phyloP scores from a whole-genome alignment of 2,797 vertebrate species.

The Carcharodon carcharias region DNA sequence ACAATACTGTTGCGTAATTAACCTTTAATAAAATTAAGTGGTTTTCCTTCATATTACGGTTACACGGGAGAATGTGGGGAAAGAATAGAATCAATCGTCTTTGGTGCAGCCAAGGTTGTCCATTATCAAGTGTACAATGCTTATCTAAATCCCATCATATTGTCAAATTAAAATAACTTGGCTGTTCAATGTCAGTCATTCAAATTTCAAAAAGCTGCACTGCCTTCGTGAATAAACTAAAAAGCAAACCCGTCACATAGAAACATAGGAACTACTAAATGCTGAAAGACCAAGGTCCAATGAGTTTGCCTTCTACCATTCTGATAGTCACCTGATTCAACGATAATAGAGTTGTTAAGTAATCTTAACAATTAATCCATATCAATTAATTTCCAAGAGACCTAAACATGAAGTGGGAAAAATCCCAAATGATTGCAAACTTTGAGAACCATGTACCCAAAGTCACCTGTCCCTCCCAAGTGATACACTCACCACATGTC shows the following conservation, averaged over 20 bases:
- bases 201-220: neutral
- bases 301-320: too few species aligned
- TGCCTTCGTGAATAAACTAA: neutral
- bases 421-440: neutral
- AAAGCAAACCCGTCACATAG: neutral
- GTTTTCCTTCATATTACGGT: neutral
- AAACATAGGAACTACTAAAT: neutral
- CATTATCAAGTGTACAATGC: neutral
- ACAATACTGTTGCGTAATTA: constrained; percentile 13
- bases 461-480: neutral
- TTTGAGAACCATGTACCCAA: neutral
- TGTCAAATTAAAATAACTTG: neutral
- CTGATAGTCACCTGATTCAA: neutral
- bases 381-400: neutral
- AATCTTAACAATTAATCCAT: neutral
- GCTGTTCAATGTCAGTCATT: neutral
- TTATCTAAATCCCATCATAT: neutral
- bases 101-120: neutral
- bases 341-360: neutral
- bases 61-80: neutral
- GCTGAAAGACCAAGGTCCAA: neutral
- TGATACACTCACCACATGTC: neutral
- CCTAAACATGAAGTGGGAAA: neutral
- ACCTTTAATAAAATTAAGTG: constrained; percentile 5
- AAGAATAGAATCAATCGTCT: neutral